Evolutionary conservation across 2,113 vertebrate species (phyloP), one percentile per base, ranked within the genome.

Genomic region (Cavia porcellus): DNA sequence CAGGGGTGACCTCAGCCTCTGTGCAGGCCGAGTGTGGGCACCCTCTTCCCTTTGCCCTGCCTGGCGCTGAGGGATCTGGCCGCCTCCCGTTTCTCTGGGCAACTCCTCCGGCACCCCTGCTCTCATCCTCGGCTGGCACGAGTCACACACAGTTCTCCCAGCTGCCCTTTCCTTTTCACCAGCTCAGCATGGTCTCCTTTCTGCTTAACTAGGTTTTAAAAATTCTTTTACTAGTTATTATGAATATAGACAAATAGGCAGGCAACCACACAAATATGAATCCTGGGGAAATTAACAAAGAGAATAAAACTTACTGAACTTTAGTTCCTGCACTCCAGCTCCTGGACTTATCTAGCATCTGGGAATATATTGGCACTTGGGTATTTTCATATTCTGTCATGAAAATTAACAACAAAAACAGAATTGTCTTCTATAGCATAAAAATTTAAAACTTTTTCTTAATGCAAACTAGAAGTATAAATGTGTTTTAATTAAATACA

Each of bases 351-450:
- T 30, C 89, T 68, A 80, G 79, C 24, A 13, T 45, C 70, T 92
- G 79, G 22, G 83, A 57, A 80, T 80, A 84, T 84, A 64, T 55
- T 61, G 68, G 19, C 61, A 79, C n/a, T 92, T 62, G 22, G 50
- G 22, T 83, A 38, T 70, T 92, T 59, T 84, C 59, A 52, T 74
- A 83, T 77, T 77, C 59, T 87, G n/a, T 42, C 64, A 25, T 84
- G 91, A 59, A 74, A 86, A 86, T 57, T 28, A 92, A 92, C 83
- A 66, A 74, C 22, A 74, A 88, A 88, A 94, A 19, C n/a, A 84
- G 61, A 94, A 88, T 89, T 61, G 12, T 62, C 12, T 47, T 90
- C 64, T 59, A 64, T 59, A 66, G 10, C 84, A 81, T 24, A 82
- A 62, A 86, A 66, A 15, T 91, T 15, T 22, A 72, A 94, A 77